Base-by-base conservation (phyloP, 2,888 invertebrate species). In the Mayetiola destructor region DNA sequence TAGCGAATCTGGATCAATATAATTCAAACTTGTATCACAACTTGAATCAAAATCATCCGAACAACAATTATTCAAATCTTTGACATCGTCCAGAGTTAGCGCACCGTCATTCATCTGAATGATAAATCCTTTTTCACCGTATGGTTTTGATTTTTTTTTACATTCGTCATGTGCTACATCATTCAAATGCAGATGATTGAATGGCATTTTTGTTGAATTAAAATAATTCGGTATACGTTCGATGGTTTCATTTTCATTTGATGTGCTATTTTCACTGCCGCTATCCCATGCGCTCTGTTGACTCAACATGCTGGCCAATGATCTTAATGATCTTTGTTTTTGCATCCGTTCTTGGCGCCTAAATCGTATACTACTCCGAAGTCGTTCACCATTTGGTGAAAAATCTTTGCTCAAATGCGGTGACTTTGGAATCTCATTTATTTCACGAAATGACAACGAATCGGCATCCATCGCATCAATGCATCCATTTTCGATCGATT, bases 371-470 rank as follows among this genome's bases (percentile, higher is more conserved):
- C 73, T 73, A 59, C 71, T 71, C 32, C 72, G 65, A 59, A 73
- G 65, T 9, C 72, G 64, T 29, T 72, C 72, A 4, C 72, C 72
- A 30, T 68, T 70, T 1, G 72, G 72, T 16, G 71, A 70, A 61
- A 73, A 73, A 60, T 73, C 72, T 60, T 72, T 73, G 18, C 72
- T 69, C 54, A 73, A 61, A 59, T 72, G 72, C 16, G 72, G 72
- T 1, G 72, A 72, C 58, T 73, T 72, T 9, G 72, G 73, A 62
- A 72, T 70, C n/a, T n/a, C n/a, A n/a, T n/a, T n/a, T n/a, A n/a
- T n/a, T 27, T 68, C 69, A 8, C 60, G 60, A 20, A 61, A 60
- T 56, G 61, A 59, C 14, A 35, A 27, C 48, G 48, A 54, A 54
- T 21, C 14, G 48, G n/a, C 27, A n/a, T n/a, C n/a, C n/a, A n/a